Conservation (phyloP, 2,888 invertebrate species). For the Cactoblastis cactorum region DNA sequence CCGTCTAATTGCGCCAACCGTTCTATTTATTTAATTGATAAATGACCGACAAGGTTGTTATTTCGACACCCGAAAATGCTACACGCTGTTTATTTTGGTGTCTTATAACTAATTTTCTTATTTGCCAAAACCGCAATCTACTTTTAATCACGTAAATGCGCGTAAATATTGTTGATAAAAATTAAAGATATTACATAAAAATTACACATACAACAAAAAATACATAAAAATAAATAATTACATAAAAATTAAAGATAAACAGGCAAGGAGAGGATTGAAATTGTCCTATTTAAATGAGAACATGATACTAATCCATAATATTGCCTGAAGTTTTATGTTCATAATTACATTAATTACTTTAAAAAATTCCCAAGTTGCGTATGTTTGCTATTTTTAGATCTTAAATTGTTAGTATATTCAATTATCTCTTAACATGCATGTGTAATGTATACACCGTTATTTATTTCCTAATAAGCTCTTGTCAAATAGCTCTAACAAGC, state of each 20-base stretch:
- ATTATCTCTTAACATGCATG: not conserved
- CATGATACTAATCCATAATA: no score
- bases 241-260: no score
- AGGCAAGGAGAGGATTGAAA: no score
- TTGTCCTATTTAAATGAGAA: no score
- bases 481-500: slow-evolving; percentile 7
- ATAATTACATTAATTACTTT: no score
- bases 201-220: no score
- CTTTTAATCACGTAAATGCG: slow-evolving; percentile 12
- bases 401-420: not conserved
- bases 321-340: no score
- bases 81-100: slow-evolving; percentile 26
- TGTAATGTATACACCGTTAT: no score
- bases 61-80: slow-evolving; percentile 27
- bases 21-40: slow-evolving; percentile 31
- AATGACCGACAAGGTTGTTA: slow-evolving; percentile 23
- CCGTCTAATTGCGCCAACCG: slow-evolving; percentile 31
- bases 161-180: no score
- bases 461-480: slow-evolving; percentile 4
- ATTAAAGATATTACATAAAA: no score
- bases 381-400: not conserved
- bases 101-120: slow-evolving; percentile 34
- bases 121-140: slow-evolving; percentile 18
- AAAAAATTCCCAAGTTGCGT: no score
- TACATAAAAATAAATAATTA: no score